phyloP scores from a whole-genome alignment of 2,113 vertebrate genomes.

The Brachypodius melanocephalos region DNA sequence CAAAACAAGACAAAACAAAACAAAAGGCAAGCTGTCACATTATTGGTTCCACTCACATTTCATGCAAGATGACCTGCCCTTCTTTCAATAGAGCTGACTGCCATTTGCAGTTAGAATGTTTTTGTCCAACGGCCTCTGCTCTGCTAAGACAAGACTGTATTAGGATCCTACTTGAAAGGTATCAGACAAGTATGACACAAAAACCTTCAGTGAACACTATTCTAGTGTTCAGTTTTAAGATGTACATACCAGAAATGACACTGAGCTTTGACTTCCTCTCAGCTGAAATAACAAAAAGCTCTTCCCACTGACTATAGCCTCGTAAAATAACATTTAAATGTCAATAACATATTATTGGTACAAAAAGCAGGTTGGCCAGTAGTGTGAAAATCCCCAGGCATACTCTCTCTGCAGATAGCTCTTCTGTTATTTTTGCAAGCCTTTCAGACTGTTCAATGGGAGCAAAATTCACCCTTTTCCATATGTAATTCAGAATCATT shows the following conservation, averaged over 20 bases:
- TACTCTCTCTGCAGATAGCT: neutral
- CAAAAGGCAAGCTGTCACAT: neutral
- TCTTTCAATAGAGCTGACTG: constrained; percentile 11
- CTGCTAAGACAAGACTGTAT: neutral
- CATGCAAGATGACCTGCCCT: neutral
- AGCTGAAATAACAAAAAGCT: constrained; percentile 1
- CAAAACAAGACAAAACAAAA: too few relatives aligned
- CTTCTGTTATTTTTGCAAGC: neutral
- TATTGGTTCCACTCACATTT: constrained; percentile 46
- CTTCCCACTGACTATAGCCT: neutral
- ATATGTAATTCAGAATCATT: neutral
- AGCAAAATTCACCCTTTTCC: neutral
- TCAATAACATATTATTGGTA: neutral
- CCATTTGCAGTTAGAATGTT: constrained; percentile 28
- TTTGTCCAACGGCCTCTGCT: neutral
- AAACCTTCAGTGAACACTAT: neutral
- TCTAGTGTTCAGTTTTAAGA: neutral
- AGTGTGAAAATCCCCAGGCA: neutral
- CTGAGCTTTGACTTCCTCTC: neutral
- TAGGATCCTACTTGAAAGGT: neutral
- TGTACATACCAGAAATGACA: neutral
- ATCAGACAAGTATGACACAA: neutral
- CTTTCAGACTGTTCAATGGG: neutral
- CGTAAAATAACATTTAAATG: neutral
- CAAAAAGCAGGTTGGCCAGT: neutral